Conservation (phyloP, 2,888 invertebrate species). For the Nebria brevicollis region DNA sequence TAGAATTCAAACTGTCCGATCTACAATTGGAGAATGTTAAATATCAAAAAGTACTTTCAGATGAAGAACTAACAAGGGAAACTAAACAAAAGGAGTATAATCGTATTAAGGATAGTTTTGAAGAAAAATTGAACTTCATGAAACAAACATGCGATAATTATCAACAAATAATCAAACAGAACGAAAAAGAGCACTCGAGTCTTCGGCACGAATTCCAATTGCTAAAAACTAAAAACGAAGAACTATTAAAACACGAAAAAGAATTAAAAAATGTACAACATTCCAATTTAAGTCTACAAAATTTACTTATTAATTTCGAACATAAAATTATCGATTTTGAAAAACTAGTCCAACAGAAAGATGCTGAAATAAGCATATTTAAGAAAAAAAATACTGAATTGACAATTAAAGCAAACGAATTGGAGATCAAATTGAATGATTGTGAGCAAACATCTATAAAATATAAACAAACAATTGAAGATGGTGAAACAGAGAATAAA, state of each 20-base stretch:
- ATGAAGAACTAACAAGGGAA: slow-evolving; percentile 48
- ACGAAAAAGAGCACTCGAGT: slow-evolving; percentile 40
- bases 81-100: slow-evolving; percentile 49
- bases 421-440: slow-evolving; percentile 49
- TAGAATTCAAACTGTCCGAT: slow-evolving; percentile 49
- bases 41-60: slow-evolving; percentile 54
- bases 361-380: slow-evolving; percentile 55
- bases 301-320: not conserved
- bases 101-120: slow-evolving; percentile 25
- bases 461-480: slow-evolving; percentile 53
- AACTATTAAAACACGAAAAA: slow-evolving; percentile 3
- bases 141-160: slow-evolving; percentile 38
- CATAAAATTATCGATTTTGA: slow-evolving; percentile 30
- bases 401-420: slow-evolving; percentile 25
- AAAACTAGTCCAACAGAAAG: slow-evolving; percentile 54
- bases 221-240: slow-evolving; percentile 3
- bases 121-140: slow-evolving; percentile 36
- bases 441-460: slow-evolving; percentile 49
- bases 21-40: slow-evolving; percentile 53
- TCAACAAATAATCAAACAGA: slow-evolving; percentile 44
- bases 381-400: slow-evolving; percentile 51
- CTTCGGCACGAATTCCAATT: slow-evolving; percentile 9
- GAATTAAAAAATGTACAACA: slow-evolving; percentile 47
- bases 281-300: slow-evolving; percentile 9
- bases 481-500: slow-evolving; percentile 52